Evolutionary conservation across 2,113 vertebrate species (phyloP), one percentile per base, ranked within the genome.

Genomic region (Rhombomys opimus): DNA sequence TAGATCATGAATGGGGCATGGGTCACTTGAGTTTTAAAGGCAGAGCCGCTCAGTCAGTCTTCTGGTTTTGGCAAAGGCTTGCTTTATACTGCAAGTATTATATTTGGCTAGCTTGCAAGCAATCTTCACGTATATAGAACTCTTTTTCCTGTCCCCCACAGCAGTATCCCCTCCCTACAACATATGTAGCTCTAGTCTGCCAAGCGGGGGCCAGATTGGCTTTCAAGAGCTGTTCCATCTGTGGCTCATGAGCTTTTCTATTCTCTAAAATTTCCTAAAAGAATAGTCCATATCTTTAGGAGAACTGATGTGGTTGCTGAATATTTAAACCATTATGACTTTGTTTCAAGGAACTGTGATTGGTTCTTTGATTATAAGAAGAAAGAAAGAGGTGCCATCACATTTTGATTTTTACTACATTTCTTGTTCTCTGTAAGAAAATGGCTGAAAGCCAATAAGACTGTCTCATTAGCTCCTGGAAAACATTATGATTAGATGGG

Each of bases 161-260:
- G 97, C 97, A 97, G 97, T 95, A 94, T 97, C 97, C 98, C 98
- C 97, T 98, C 98, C 92, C 95, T 96, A 98, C 96, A 98, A 95
- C 98, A 98, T 98, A 98, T 98, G 98, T 97, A 98, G 97, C 94
- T 72, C 93, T 97, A 41, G 87, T 98, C 96, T 99, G 98, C 98
- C 98, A 98, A 98, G 97, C 96, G 95, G 50, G 96, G 98, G 97
- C 84, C 77, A 96, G 94, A 95, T 98, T 96, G 97, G 96, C 96
- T 98, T 98, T 94, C 52, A 95, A 96, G 97, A 96, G 76, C 82
- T 92, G 81, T 96, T 98, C 98, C 98, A 98, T 98, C 98, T 98
- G 97, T 97, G 97, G 93, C 95, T 96, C 80, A 92, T 76, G 90
- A 91, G 96, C 68, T 97, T 97, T 96, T 96, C 96, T 96, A 76